A percentile compares a stretch with the other conserved stretches of the same genome.
Conservation (phyloP, 2,797 vertebrate species). For the Jordanella pulchra region DNA sequence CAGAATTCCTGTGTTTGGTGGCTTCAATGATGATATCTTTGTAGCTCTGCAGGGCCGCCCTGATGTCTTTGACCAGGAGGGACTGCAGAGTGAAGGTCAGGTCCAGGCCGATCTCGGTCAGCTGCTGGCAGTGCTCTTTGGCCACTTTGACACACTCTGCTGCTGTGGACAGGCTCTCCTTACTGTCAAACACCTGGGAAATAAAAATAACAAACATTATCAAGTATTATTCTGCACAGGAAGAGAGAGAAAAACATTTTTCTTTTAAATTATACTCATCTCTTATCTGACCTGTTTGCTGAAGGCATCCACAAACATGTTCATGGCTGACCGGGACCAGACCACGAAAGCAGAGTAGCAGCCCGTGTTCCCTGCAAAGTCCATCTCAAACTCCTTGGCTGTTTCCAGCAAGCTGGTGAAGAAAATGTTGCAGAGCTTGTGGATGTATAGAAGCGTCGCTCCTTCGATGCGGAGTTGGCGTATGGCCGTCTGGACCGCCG, state of each 20-base stretch:
- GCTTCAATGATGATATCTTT: conserved; percentile 98
- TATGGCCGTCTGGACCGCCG: conserved; percentile 92
- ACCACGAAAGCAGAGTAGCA: conserved; percentile 98
- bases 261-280: background rate
- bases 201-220: background rate
- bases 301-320: conserved; percentile 95
- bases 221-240: no score
- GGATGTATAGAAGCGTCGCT: conserved; percentile 95
- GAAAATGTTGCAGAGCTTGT: conserved; percentile 98
- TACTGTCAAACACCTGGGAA: conserved; percentile 91
- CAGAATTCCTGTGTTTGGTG: conserved; percentile 97
- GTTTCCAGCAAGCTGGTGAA: conserved; percentile 97
- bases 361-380: conserved; percentile 92
- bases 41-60: conserved; percentile 90
- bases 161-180: conserved; percentile 94
- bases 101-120: conserved; percentile 94
- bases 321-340: conserved; percentile 92
- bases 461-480: conserved; percentile 97
- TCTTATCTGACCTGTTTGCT: conserved; percentile 84
- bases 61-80: conserved; percentile 93
- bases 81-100: conserved; percentile 95
- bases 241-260: background rate
- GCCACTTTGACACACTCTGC: conserved; percentile 97
- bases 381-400: conserved; percentile 93
- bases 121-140: conserved; percentile 94